phyloP scores from a whole-genome alignment of 2,797 vertebrate genomes.

The Sorex maritimensis region DNA sequence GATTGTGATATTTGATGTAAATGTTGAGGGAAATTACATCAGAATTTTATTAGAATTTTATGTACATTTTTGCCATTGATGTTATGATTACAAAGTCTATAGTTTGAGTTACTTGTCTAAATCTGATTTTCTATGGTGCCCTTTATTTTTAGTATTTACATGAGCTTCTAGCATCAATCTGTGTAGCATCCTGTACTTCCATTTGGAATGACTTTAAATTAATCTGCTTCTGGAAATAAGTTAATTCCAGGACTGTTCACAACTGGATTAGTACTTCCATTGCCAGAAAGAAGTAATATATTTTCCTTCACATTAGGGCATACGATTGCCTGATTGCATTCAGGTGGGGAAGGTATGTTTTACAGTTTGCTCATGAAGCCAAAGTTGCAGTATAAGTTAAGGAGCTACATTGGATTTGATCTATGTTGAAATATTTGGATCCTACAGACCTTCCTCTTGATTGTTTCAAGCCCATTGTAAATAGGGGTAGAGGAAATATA shows the following conservation, averaged over 20 bases:
- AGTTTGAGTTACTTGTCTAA: background rate
- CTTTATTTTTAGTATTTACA: no score
- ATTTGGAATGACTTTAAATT: no score
- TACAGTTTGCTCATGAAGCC: background rate
- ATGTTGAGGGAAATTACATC: background rate
- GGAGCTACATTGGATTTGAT: background rate
- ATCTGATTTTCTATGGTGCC: background rate
- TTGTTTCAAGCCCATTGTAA: background rate
- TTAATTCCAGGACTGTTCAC: no score
- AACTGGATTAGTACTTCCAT: no score
- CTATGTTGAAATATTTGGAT: background rate
- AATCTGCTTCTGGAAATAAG: no score
- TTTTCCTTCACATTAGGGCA: no score
- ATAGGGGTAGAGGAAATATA: background rate
- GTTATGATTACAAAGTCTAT: background rate
- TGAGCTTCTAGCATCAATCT: no score
- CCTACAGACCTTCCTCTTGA: background rate
- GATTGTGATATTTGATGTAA: background rate
- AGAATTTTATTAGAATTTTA: slow-evolving; percentile 27
- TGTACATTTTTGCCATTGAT: slow-evolving; percentile 9
- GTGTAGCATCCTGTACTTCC: no score
- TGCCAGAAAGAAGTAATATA: no score
- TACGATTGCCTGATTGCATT: background rate
- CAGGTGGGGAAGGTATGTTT: background rate
- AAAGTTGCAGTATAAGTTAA: background rate